phyloP scores from a whole-genome alignment of 2,888 invertebrate genomes.

The Coenonympha glycerion region DNA sequence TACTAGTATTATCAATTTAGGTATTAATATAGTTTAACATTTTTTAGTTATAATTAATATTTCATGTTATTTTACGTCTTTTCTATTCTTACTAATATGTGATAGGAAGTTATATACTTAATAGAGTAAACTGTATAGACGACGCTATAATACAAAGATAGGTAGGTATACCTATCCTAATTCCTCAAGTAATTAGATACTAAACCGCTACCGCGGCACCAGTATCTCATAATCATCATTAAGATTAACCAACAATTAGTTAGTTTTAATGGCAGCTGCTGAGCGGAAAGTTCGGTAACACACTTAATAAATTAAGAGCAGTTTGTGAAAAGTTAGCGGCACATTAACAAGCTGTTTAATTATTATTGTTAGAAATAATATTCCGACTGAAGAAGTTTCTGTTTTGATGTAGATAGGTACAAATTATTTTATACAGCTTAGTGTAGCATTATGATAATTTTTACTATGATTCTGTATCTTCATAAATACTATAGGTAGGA shows the following conservation, averaged over 20 bases:
- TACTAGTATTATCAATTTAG: not conserved
- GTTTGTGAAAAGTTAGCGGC: slow-evolving; percentile 44
- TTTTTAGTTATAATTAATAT: not conserved
- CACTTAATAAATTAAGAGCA: slow-evolving; percentile 60
- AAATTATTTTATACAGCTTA: too few species aligned
- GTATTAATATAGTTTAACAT: not conserved
- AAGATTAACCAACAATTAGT: slow-evolving; percentile 58
- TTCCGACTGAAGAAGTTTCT: too few species aligned
- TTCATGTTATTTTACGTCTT: too few species aligned
- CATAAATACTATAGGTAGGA: too few species aligned
- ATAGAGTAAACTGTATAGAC: too few species aligned
- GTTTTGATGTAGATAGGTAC: too few species aligned
- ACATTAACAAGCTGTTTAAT: slow-evolving; percentile 42
- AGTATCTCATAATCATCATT: slow-evolving; percentile 43
- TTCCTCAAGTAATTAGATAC: slow-evolving; percentile 35
- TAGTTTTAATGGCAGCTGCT: slow-evolving; percentile 47
- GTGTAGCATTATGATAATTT: too few species aligned
- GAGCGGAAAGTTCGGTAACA: slow-evolving; percentile 53
- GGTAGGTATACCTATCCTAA: too few species aligned
- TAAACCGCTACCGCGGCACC: slow-evolving; percentile 31
- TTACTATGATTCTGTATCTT: too few species aligned
- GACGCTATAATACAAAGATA: too few species aligned
- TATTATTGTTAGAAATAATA: not conserved
- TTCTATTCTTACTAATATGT: too few species aligned
- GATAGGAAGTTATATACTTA: too few species aligned